phyloP scores from a whole-genome alignment of 2,113 vertebrate genomes.

The Pithys albifrons region DNA sequence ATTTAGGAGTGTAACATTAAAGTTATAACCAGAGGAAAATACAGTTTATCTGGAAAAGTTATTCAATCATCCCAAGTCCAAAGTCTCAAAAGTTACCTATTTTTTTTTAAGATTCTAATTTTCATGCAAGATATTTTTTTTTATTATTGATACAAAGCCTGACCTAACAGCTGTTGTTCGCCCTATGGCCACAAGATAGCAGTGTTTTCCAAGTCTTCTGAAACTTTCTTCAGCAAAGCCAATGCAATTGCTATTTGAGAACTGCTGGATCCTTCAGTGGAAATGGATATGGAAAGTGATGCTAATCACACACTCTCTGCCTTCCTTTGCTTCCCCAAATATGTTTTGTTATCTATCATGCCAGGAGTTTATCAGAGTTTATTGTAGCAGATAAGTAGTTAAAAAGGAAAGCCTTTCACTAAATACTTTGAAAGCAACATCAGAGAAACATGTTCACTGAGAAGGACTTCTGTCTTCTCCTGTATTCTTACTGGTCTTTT shows the following conservation, averaged over 20 bases:
- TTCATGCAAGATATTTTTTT: background rate
- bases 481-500: background rate
- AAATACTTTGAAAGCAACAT: background rate
- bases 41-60: background rate
- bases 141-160: background rate
- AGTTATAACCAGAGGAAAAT: background rate
- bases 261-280: background rate
- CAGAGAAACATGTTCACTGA: rapidly evolving
- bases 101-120: background rate
- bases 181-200: constrained; percentile 58
- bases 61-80: rapidly evolving
- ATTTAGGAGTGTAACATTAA: background rate
- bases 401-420: background rate
- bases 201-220: constrained; percentile 52
- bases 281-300: background rate
- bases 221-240: background rate
- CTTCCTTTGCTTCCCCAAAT: background rate
- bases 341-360: background rate
- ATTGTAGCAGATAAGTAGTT: background rate
- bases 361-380: background rate
- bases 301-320: background rate
- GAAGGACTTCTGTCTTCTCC: background rate
- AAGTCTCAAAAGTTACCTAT: background rate
- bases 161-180: background rate
- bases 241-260: background rate